A percentile compares a stretch with the other conserved stretches of the same genome.
These are phyloP conservation scores for Scylla paramamosain DNA, from an alignment of 1,140 invertebrate species.

Conservation along the genomic window DNA sequence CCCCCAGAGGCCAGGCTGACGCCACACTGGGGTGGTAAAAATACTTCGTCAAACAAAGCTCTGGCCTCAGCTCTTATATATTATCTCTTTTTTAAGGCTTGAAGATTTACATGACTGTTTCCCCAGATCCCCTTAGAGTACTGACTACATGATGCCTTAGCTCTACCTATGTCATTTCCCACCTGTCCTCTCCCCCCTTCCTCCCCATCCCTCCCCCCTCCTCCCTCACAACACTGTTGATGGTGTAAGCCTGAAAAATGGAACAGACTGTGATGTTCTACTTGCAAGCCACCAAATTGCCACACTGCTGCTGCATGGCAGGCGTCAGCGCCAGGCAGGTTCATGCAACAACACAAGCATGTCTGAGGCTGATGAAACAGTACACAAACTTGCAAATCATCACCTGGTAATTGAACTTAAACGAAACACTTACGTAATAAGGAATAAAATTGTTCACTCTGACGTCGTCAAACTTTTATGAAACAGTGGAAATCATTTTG, in stretches of 20 bases:
- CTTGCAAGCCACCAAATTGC: neutral
- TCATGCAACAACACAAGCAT: too few relatives aligned
- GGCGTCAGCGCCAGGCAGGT: too few relatives aligned
- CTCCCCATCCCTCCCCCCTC: neutral
- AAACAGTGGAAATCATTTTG: too few relatives aligned
- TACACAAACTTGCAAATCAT: too few relatives aligned
- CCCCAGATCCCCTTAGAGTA: neutral
- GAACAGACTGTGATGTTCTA: neutral
- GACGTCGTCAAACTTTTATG: too few relatives aligned
- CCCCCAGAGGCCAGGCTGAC: neutral
- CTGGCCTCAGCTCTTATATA: neutral
- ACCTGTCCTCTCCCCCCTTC: neutral
- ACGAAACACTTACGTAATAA: too few relatives aligned
- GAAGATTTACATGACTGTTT: conserved; percentile 13
- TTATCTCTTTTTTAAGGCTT: conserved; percentile 4
- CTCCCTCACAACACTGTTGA: too few relatives aligned
- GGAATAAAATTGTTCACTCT: too few relatives aligned
- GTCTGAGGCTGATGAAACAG: too few relatives aligned
- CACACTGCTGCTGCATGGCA: neutral
- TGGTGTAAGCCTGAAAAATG: neutral
- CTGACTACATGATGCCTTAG: neutral
- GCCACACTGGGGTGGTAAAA: neutral
- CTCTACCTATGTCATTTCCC: too few relatives aligned
- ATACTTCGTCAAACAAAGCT: neutral
- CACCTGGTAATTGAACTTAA: too few relatives aligned